Evolutionary conservation across 1,140 invertebrate genomes (phyloP), one percentile per base, ranked within the genome.

Genomic region (Planococcus citri): DNA sequence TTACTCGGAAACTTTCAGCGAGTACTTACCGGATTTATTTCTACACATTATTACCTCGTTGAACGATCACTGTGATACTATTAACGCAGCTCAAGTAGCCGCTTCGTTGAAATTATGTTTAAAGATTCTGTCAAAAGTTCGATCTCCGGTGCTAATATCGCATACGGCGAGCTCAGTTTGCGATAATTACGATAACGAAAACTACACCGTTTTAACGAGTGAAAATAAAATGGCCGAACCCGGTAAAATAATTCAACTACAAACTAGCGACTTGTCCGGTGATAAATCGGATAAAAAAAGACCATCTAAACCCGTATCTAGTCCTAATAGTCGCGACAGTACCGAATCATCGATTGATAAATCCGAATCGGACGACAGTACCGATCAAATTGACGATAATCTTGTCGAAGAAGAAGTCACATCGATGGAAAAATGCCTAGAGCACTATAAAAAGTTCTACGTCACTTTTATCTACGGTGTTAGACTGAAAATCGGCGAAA

Each of bases 91-190:
- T 27, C 88, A 92, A 76, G 82, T 91, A 0, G 83, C 82, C 0
- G 79, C 80, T 27, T 84, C 84, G 72, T 80, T 92, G 4, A 80
- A 83, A 68, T 78, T 92, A 0, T 90, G 88, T 74, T 84, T 84
- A 33, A 90, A 90, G 78, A 87, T 93, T 72, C 79, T 92, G 20
- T 86, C 85, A 0, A 87, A 88, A 76, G 87, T 91, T 1, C 88
- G 90, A 75, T 88, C 88, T 12, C 68, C 74, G 0, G 71, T 75
- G 14, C 71, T 75, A 21, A 68, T 70, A 27, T 69, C 71, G 29
- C 71, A 60, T 1, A 58, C 71, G 21, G 68, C 67, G 27, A 71
- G 57, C 27, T 71, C 70, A 20, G 24, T 71, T 10, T 67, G 61
- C 27, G 67, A 68, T 37, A 58, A 61, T 68, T 33, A 27, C 37